Evolutionary conservation across 2,888 invertebrate species (phyloP), one percentile per base, ranked within the genome.

Genomic region (Tiliacea aurago): DNA sequence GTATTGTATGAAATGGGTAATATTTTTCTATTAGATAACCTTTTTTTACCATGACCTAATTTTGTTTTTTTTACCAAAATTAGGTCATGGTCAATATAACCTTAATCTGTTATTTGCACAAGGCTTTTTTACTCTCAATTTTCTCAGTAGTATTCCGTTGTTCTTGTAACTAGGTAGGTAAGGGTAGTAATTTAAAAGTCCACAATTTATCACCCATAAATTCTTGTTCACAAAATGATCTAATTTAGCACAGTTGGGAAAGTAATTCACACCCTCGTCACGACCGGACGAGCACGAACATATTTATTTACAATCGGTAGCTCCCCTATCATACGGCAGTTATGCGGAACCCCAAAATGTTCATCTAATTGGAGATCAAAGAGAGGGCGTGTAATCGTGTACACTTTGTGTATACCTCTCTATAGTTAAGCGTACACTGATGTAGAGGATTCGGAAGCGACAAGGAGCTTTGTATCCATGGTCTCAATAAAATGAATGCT

Each of bases 281-380:
- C 69, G 78, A 66, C 63, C 83, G 80, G 81, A 83, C 86, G 88
- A 88, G 91, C 90, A 90, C 90, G 89, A 91, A 90, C 92, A 90
- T 92, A 93, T 93, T 92, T 91, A 91, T 91, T 90, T 89, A 90
- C 90, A 88, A 88, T 88, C 89, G 91, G 91, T 88, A 87, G 88
- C 89, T 91, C 93, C 91, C 92, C 92, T 88, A 90, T 89, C 85
- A 84, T 77, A 80, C 87, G 90, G 88, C 86, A 89, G 91, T 93
- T 93, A 92, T 92, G 89, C 90, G 90, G 91, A 91, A 90, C 95
- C 96, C 95, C 95, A 94, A 96, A 96, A 95, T 95, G 95, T 94
- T 95, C 95, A 94, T 95, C 95, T 96, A 95, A 96, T 96, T 95
- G 94, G 95, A 96, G 93, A 95, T 96, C 96, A 96, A 96, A 95